Base-by-base conservation (phyloP, 2,797 vertebrate genomes). In the Heliangelus exortis region DNA sequence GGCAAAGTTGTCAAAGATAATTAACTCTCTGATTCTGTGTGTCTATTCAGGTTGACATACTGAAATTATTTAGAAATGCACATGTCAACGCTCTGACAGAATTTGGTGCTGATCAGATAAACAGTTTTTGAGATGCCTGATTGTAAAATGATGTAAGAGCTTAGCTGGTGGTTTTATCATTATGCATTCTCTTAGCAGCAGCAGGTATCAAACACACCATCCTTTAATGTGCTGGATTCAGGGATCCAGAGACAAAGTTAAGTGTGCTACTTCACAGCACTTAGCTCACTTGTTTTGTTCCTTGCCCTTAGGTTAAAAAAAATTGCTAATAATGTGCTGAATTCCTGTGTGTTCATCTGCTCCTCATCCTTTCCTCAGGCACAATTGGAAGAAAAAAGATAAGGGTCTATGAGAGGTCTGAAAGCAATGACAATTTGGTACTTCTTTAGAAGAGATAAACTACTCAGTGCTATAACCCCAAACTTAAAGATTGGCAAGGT, bases 1-100 rank as follows among this genome's bases (percentile, higher is more conserved):
- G 98, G 98, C 98, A 98, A 98, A 98, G 97, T 98, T 98, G 98
- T 99, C 98, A 99, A 98, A 99, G 98, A 98, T 99, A 99, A 99
- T 99, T 99, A 99, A 98, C 98, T 98, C 98, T 98, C 98, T 97
- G 97, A 98, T 98, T 98, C 97, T 97, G 96, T 94, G 97, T 98
- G 98, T 98, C 98, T 98, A 98, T 99, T 99, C 98, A 98, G 97
- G 97, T 97, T 99, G 98, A 99, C 98, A 98, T 98, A 97, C 98
- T 98, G 98, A 99, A 98, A 99, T 98, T 97, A 97, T 98, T 98
- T 98, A 98, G 98, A 98, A 98, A 98, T 97, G 97, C 98, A 97
- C 98, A 98, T 98, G 98, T 98, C 99, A 99, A 98, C 96, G 95
- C 96, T 98, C 98, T 98, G 98, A 99, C 98, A 98, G 98, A 98